phyloP scores from a whole-genome alignment of 2,113 vertebrate genomes.

The Charina bottae region DNA sequence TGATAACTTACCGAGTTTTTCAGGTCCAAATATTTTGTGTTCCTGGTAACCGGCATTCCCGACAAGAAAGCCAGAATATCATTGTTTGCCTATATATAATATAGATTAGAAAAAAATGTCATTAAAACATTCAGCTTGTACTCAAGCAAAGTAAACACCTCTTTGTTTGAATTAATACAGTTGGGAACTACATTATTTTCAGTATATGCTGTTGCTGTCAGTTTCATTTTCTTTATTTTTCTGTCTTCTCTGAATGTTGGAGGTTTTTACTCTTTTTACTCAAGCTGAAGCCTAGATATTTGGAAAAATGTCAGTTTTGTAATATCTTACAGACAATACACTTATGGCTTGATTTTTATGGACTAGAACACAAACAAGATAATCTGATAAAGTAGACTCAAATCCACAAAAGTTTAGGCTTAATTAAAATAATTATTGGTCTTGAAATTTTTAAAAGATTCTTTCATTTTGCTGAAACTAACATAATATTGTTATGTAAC shows the following conservation, averaged over 20 bases:
- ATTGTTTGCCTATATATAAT: constrained; percentile 87
- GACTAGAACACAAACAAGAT: background rate
- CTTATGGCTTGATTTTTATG: background rate
- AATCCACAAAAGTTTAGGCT: background rate
- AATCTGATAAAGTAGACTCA: background rate
- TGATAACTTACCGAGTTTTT: constrained; percentile 88
- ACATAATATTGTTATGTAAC: background rate
- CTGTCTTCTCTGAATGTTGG: background rate
- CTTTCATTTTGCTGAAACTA: background rate
- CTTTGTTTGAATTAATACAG: background rate
- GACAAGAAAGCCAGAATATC: constrained; percentile 97
- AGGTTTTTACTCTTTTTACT: fast-evolving
- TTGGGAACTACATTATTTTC: background rate
- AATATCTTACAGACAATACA: background rate
- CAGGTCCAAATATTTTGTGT: constrained; percentile 96
- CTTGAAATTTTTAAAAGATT: background rate
- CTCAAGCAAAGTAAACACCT: background rate
- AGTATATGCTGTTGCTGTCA: background rate
- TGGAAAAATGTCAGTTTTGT: background rate
- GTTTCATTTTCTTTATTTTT: background rate
- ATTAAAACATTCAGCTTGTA: background rate
- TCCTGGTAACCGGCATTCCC: constrained; percentile 96
- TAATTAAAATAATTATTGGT: background rate
- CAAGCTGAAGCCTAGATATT: background rate
- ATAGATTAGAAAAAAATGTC: background rate